Evolutionary conservation across 2,888 invertebrate genomes (phyloP).

Genomic region (Acanthopleura granulata): DNA sequence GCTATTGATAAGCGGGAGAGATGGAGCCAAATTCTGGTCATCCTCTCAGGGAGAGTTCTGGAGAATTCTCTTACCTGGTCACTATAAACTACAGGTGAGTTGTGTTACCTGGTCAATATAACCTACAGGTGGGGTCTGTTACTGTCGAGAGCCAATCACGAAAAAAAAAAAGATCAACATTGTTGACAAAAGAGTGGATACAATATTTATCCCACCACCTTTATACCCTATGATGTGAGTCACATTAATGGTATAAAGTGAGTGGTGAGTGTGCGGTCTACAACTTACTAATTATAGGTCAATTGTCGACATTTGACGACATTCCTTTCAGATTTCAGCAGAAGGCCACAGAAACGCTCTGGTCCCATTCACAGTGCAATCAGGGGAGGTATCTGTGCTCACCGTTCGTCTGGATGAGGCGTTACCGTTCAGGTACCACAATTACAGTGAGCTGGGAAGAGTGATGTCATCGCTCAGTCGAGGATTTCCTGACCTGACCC

Average conservation of each 20-base stretch:
- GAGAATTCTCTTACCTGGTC: conserved; percentile 89
- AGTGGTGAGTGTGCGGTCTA: too few species aligned
- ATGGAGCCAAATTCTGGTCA: conserved; percentile 70
- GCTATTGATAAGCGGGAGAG: conserved; percentile 81
- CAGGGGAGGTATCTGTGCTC: not conserved
- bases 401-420: not conserved
- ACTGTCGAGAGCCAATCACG: too few species aligned
- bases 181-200: too few species aligned
- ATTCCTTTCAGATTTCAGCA: not conserved
- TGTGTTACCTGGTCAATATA: not conserved
- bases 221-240: too few species aligned
- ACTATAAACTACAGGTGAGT: conserved; percentile 84
- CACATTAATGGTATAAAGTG: too few species aligned
- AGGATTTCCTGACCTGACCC: not conserved
- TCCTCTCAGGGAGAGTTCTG: conserved; percentile 85
- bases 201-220: too few species aligned
- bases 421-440: not conserved
- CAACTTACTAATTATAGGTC: too few species aligned
- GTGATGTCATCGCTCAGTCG: not conserved
- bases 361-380: not conserved
- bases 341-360: not conserved
- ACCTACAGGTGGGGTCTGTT: not conserved
- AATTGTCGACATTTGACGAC: not conserved
- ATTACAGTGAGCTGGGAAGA: not conserved
- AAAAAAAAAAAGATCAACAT: too few species aligned